phyloP scores from a whole-genome alignment of 2,113 vertebrate species.

The Antechinus stuartii region DNA sequence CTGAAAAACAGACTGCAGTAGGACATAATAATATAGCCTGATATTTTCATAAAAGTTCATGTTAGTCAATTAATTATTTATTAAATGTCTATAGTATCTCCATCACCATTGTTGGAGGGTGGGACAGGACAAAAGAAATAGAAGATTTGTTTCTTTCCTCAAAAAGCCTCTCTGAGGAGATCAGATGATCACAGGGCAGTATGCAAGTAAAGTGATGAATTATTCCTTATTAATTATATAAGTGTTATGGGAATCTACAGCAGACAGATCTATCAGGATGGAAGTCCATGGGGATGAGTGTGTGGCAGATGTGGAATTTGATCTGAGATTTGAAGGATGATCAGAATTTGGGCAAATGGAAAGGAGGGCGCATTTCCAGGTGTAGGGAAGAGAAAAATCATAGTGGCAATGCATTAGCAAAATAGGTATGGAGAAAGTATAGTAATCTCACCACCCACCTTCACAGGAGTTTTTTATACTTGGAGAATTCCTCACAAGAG shows the following conservation, averaged over 20 bases:
- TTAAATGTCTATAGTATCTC: not conserved
- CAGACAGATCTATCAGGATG: not conserved
- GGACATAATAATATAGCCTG: not conserved
- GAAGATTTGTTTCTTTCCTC: not conserved
- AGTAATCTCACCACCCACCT: not conserved
- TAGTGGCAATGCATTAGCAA: not conserved
- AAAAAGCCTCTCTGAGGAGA: not conserved
- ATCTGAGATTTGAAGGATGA: not conserved
- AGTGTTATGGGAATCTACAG: not conserved
- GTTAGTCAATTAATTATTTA: not conserved
- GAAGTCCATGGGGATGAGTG: not conserved
- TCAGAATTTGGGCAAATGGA: conserved; percentile 4
- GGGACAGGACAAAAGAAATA: not conserved
- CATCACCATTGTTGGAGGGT: not conserved
- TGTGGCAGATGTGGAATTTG: not conserved
- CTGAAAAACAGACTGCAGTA: not conserved
- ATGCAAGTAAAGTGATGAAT: not conserved
- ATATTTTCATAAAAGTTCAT: not conserved
- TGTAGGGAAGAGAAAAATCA: not conserved
- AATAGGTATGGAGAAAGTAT: not conserved
- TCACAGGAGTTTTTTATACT: not conserved
- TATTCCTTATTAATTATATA: not conserved
- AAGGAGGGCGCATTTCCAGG: not conserved
- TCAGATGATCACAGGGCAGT: not conserved
- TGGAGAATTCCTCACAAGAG: not conserved